A percentile compares a stretch with the other conserved stretches of the same genome.
Conservation (phyloP, 2,797 vertebrate genomes). For the Ibycter americanus region DNA sequence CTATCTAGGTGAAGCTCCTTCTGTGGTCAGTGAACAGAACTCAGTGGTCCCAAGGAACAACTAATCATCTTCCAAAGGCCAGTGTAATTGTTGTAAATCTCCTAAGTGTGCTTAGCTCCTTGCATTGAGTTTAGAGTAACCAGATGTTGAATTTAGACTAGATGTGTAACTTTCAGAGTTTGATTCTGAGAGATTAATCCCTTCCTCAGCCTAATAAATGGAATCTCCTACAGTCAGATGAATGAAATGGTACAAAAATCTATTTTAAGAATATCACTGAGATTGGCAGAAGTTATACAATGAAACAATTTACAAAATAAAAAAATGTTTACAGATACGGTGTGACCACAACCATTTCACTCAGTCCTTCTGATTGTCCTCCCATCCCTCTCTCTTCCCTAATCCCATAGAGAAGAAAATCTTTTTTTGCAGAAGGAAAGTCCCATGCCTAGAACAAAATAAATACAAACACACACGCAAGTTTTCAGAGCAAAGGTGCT, state of each 20-base stretch:
- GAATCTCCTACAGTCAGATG: background rate
- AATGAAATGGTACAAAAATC: background rate
- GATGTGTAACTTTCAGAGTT: background rate
- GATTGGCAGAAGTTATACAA: background rate
- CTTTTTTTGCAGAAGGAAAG: background rate
- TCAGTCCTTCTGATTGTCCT: background rate
- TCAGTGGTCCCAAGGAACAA: background rate
- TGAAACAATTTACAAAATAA: background rate
- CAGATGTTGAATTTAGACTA: background rate
- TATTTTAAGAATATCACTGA: background rate
- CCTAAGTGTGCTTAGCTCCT: background rate
- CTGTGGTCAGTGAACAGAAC: background rate
- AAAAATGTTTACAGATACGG: background rate
- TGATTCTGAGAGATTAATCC: background rate
- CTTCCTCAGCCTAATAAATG: background rate
- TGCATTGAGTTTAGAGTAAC: background rate
- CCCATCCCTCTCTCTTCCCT: background rate
- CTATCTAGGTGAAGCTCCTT: background rate
- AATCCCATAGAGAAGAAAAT: background rate
- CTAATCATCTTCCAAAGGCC: background rate
- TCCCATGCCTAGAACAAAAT: background rate
- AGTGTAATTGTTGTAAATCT: background rate
- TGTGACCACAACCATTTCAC: background rate
- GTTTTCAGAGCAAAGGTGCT: background rate
- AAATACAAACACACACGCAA: background rate